Evolutionary conservation across 2,888 invertebrate species (phyloP).

Genomic region (Schizotus pectinicornis): DNA sequence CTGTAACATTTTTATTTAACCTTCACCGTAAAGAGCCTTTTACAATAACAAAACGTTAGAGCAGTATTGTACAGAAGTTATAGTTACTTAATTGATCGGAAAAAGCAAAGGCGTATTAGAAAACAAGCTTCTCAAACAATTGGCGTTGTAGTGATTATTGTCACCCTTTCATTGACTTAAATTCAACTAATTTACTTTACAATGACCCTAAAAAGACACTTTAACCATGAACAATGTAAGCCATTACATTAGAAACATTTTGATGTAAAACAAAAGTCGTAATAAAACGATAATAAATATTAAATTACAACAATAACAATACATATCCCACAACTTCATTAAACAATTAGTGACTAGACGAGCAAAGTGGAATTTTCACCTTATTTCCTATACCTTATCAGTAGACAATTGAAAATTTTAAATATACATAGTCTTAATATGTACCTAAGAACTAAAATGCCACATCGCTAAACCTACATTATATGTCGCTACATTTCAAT

Average conservation of each 20-base stretch:
- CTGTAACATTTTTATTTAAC: slow-evolving; percentile 33
- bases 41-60: slow-evolving; percentile 15
- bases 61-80: slow-evolving; percentile 23
- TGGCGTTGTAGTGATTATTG: slow-evolving; percentile 40
- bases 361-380: slow-evolving; percentile 33
- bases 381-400: slow-evolving; percentile 11
- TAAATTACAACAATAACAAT: slow-evolving; percentile 39
- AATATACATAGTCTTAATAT: slow-evolving; percentile 15
- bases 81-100: slow-evolving; percentile 17
- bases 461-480: slow-evolving; percentile 17
- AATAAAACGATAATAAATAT: slow-evolving; percentile 35
- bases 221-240: slow-evolving; percentile 25
- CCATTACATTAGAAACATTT: slow-evolving; percentile 15
- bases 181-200: slow-evolving; percentile 19
- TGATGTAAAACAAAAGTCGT: slow-evolving; percentile 18
- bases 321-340: slow-evolving; percentile 29
- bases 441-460: slow-evolving; percentile 29
- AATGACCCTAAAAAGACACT: slow-evolving; percentile 24
- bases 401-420: slow-evolving; percentile 18
- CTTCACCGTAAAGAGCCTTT: slow-evolving; percentile 35
- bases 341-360: slow-evolving; percentile 44
- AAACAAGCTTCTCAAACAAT: slow-evolving; percentile 28
- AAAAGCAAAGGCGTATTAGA: slow-evolving; percentile 19
- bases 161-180: slow-evolving; percentile 35
- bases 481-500: slow-evolving; percentile 21